Percentiles rank a stretch among this genome's conserved stretches.
Conservation (phyloP, 92 coral and sea anemone species). For the Zoanthus sociatus region DNA sequence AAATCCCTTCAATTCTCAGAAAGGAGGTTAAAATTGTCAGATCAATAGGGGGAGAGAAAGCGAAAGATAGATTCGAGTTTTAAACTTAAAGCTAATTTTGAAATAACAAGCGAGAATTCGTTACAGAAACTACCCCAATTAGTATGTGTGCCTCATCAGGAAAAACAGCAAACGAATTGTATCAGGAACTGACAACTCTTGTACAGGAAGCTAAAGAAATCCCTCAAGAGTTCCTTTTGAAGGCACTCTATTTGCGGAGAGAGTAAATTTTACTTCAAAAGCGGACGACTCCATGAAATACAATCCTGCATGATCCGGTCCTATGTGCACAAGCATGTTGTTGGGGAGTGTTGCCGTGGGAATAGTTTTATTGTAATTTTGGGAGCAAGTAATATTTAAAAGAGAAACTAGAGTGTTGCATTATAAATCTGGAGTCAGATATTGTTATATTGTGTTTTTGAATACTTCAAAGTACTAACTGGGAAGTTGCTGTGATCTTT, state of each 20-base stretch:
- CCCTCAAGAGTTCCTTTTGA: constrained; percentile 68
- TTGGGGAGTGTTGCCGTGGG: too few species aligned
- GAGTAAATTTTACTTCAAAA: constrained; percentile 61
- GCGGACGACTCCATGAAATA: constrained; percentile 58
- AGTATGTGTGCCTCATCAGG: background rate
- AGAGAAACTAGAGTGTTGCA: too few species aligned
- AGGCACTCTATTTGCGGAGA: constrained; percentile 65
- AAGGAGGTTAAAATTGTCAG: constrained; percentile 50
- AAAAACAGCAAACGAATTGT: constrained; percentile 22
- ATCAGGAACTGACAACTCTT: constrained; percentile 66
- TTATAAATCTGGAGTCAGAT: too few species aligned
- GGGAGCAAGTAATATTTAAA: too few species aligned
- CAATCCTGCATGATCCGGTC: background rate
- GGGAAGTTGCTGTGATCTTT: too few species aligned
- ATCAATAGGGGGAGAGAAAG: constrained; percentile 42
- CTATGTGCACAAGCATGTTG: too few species aligned
- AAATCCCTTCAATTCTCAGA: constrained; percentile 8
- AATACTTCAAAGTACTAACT: too few species aligned
- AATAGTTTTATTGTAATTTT: too few species aligned
- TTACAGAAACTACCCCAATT: constrained; percentile 41
- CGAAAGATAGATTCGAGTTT: constrained; percentile 53
- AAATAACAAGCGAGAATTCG: constrained; percentile 46
- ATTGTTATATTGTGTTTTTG: too few species aligned
- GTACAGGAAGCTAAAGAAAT: constrained; percentile 58
- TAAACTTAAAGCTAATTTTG: constrained; percentile 48